Percentiles rank a stretch among this genome's conserved stretches.
Evolutionary conservation across 2,888 invertebrate genomes (phyloP).

Genomic region (Tenthredo amoena): DNA sequence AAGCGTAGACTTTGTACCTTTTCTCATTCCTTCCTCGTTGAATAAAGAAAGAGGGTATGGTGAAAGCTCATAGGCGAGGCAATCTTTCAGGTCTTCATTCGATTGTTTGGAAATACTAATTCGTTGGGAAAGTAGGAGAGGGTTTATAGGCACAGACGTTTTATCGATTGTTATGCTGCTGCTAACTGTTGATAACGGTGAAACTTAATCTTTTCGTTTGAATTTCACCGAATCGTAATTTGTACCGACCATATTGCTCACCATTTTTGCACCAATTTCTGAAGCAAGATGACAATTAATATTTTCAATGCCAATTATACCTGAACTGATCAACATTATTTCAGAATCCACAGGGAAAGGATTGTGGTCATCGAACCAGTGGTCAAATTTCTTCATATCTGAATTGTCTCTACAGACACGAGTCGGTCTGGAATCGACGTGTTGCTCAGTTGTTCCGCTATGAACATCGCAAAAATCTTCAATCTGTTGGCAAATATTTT

Average conservation of each 20-base stretch:
- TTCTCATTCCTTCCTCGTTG: slow-evolving; percentile 56
- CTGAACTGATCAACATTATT: slow-evolving; percentile 53
- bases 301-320: slow-evolving; percentile 32
- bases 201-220: slow-evolving; percentile 56
- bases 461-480: slow-evolving; percentile 50
- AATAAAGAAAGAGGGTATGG: slow-evolving; percentile 58
- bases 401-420: slow-evolving; percentile 54
- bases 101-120: slow-evolving; percentile 54
- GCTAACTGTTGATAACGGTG: slow-evolving; percentile 42
- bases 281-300: slow-evolving; percentile 53
- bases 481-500: slow-evolving; percentile 52
- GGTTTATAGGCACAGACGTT: slow-evolving; percentile 53
- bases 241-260: slow-evolving; percentile 43
- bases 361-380: slow-evolving; percentile 54
- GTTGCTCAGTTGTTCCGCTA: slow-evolving; percentile 52
- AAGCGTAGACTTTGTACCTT: slow-evolving; percentile 54
- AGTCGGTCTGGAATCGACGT: slow-evolving; percentile 52
- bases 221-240: slow-evolving; percentile 53
- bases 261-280: slow-evolving; percentile 40
- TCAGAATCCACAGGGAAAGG: slow-evolving; percentile 51
- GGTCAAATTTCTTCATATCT: slow-evolving; percentile 55
- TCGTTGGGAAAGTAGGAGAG: slow-evolving; percentile 56
- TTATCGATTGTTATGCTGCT: slow-evolving; percentile 50
- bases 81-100: slow-evolving; percentile 49
- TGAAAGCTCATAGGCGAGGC: slow-evolving; percentile 54